phyloP scores from a whole-genome alignment of 2,113 vertebrate genomes.

The Leiothrix lutea region DNA sequence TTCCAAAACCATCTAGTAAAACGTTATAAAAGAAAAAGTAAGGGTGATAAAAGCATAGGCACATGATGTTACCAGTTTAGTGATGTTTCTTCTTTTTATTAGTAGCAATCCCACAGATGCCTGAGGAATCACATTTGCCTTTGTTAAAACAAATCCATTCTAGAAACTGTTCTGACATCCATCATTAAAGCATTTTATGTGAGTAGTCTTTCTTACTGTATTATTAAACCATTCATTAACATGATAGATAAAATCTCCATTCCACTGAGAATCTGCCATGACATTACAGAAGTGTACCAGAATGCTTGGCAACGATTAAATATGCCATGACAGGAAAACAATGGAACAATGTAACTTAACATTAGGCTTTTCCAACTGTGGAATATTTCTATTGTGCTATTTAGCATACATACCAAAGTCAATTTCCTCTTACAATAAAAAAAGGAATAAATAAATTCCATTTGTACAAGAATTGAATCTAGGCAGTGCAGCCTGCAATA shows the following conservation, averaged over 20 bases:
- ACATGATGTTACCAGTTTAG: neutral
- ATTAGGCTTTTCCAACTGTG: neutral
- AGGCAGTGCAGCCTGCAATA: neutral
- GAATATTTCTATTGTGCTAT: neutral
- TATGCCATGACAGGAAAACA: neutral
- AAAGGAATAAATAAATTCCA: neutral
- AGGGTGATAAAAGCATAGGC: neutral
- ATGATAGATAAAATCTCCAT: constrained; percentile 41
- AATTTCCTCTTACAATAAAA: neutral
- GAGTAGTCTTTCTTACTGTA: constrained; percentile 43
- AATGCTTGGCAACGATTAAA: neutral
- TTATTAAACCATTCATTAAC: constrained; percentile 65
- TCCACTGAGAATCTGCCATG: neutral
- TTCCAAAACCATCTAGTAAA: constrained; percentile 25
- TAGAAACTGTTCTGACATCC: constrained; percentile 42
- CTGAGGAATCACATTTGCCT: constrained; percentile 44
- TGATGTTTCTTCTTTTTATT: constrained; percentile 17
- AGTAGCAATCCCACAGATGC: constrained; percentile 44
- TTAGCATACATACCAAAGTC: neutral
- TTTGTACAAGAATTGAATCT: neutral
- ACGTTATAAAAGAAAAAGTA: neutral
- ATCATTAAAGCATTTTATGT: constrained; percentile 43
- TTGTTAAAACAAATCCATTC: constrained; percentile 45
- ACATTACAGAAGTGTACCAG: neutral
- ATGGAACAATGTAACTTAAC: neutral